These are phyloP conservation scores for Trissolcus japonicus DNA, from an alignment of 2,888 invertebrate genomes.

Conservation along the genomic window DNA sequence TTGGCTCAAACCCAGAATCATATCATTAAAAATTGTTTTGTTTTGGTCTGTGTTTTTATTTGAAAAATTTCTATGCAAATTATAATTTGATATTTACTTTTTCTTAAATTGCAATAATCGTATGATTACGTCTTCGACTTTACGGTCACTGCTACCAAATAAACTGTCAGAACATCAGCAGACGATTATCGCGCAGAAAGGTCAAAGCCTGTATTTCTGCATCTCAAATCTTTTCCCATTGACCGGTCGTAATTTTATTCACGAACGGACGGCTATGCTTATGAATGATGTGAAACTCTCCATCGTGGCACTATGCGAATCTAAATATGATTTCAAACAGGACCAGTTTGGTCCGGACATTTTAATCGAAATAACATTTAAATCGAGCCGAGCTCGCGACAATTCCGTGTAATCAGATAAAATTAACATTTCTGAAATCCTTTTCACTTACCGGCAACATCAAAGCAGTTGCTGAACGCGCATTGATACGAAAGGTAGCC, in stretches of 20 bases:
- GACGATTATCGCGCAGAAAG: constrained; percentile 3
- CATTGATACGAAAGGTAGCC: constrained; percentile 63
- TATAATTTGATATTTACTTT: too few relatives aligned
- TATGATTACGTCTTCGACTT: too few relatives aligned
- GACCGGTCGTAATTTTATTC: constrained; percentile 38
- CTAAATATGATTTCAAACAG: constrained; percentile 55
- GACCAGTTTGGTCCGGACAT: constrained; percentile 55
- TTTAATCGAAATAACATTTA: constrained; percentile 61
- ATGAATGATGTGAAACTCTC: constrained; percentile 43
- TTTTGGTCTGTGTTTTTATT: too few relatives aligned
- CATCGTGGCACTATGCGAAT: constrained; percentile 34
- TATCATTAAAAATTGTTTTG: too few relatives aligned
- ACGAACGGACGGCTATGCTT: constrained; percentile 32
- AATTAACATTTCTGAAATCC: constrained; percentile 61
- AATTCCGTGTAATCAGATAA: constrained; percentile 62
- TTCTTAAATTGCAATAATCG: too few relatives aligned
- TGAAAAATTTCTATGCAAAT: too few relatives aligned
- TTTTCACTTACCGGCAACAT: constrained; percentile 64
- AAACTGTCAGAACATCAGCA: too few relatives aligned
- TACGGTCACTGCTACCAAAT: too few relatives aligned
- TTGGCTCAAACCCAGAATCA: too few relatives aligned
- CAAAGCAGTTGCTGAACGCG: constrained; percentile 62
- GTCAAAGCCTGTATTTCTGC: constrained; percentile 13
- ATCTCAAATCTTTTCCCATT: constrained; percentile 28
- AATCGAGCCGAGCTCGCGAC: constrained; percentile 59